Percentiles rank a stretch among this genome's conserved stretches.
phyloP scores from a whole-genome alignment of 2,888 invertebrate genomes.

The Synanthedon tipuliformis region DNA sequence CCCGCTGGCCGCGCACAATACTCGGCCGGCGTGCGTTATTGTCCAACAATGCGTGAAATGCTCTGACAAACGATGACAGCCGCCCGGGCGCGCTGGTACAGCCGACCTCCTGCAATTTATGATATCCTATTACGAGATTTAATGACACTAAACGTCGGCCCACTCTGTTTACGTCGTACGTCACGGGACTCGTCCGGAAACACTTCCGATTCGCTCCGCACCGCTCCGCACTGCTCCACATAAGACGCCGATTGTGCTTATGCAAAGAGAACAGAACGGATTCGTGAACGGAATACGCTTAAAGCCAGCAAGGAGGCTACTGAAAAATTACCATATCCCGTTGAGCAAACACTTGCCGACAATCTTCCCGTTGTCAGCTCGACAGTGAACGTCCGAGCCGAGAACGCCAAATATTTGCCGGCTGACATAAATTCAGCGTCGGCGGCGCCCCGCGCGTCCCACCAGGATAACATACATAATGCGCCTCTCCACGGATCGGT shows the following conservation, averaged over 20 bases:
- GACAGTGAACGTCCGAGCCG: constrained; percentile 53
- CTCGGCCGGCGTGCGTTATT: constrained; percentile 55
- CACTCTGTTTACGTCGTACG: constrained; percentile 42
- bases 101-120: constrained; percentile 66
- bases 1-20: constrained; percentile 40
- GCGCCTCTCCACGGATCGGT: constrained; percentile 65
- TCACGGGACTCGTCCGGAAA: constrained; percentile 29
- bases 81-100: constrained; percentile 49
- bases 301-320: constrained; percentile 25
- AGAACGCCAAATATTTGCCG: constrained; percentile 66
- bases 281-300: constrained; percentile 43
- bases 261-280: constrained; percentile 28
- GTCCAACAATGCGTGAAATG: constrained; percentile 70
- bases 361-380: constrained; percentile 65
- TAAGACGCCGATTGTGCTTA: constrained; percentile 14
- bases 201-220: constrained; percentile 17
- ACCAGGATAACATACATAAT: constrained; percentile 69
- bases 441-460: constrained; percentile 42
- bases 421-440: constrained; percentile 58
- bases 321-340: constrained; percentile 61
- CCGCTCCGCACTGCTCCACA: background rate
- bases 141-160: constrained; percentile 63
- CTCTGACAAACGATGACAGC: constrained; percentile 71
- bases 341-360: constrained; percentile 58
- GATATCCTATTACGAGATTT: constrained; percentile 70